These are phyloP conservation scores for Xestia ashworthii DNA, from an alignment of 2,888 invertebrate species.

Conservation along the genomic window DNA sequence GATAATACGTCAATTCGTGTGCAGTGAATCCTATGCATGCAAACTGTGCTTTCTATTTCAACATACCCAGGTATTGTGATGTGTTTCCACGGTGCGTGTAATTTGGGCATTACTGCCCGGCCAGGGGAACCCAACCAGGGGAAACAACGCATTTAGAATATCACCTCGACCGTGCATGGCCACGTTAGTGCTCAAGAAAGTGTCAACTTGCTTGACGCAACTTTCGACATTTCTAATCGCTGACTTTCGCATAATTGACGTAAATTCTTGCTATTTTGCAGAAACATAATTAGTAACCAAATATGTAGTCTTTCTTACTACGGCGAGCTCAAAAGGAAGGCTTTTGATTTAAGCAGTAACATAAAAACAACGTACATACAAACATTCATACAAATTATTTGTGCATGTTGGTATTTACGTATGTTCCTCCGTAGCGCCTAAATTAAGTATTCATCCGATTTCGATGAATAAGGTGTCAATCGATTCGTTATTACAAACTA, in stretches of 20 bases:
- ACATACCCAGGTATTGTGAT: conserved; percentile 67
- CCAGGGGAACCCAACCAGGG: conserved; percentile 44
- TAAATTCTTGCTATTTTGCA: conserved; percentile 6
- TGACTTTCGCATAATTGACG: conserved; percentile 45
- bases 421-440: no score
- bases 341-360: no score
- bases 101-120: conserved; percentile 73
- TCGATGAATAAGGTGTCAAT: no score
- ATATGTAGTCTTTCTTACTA: neutral
- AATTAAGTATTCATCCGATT: no score
- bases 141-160: conserved; percentile 53
- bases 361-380: no score
- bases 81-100: conserved; percentile 77
- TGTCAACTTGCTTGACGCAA: conserved; percentile 64
- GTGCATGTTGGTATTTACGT: no score
- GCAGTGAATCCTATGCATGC: conserved; percentile 21
- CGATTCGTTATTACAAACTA: no score
- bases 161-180: conserved; percentile 52
- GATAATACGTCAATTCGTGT: conserved; percentile 23
- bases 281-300: neutral
- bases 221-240: conserved; percentile 70
- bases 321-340: no score
- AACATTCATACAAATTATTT: no score
- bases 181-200: conserved; percentile 67
- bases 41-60: conserved; percentile 49